A percentile compares a stretch with the other conserved stretches of the same genome.
Evolutionary conservation across 1,140 invertebrate genomes (phyloP).

Genomic region (Armadillidium nasatum): DNA sequence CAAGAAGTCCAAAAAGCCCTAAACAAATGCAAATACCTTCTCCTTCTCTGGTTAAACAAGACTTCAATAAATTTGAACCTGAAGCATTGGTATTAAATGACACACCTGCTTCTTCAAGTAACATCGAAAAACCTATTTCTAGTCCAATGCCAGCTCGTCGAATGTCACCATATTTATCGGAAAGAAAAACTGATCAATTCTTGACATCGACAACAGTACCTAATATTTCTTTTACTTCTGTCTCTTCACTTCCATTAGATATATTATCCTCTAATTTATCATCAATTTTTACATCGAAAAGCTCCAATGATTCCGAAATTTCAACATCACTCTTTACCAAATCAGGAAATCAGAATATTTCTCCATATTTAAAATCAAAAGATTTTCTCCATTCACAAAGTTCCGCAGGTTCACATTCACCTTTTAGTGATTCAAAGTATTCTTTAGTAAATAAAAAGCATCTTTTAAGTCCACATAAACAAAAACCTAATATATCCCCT

Average conservation of each 20-base stretch:
- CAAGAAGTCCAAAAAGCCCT: constrained; percentile 59
- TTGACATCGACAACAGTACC: constrained; percentile 30
- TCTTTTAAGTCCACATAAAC: constrained; percentile 17
- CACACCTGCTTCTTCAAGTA: constrained; percentile 59
- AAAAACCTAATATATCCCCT: constrained; percentile 21
- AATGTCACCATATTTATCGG: constrained; percentile 33
- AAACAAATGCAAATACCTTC: constrained; percentile 63
- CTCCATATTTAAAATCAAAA: not conserved
- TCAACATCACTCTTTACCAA: not conserved
- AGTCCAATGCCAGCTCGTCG: constrained; percentile 45
- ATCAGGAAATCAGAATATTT: too few relatives aligned
- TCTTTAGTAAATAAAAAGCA: not conserved
- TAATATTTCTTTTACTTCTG: constrained; percentile 26
- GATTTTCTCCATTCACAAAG: not conserved
- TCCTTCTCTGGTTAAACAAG: constrained; percentile 66
- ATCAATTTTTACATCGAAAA: not conserved
- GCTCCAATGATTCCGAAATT: not conserved
- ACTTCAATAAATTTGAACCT: constrained; percentile 71
- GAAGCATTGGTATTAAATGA: constrained; percentile 78
- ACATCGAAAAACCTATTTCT: constrained; percentile 73
- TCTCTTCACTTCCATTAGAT: constrained; percentile 27
- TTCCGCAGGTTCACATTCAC: not conserved
- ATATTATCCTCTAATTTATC: not conserved
- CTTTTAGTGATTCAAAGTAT: not conserved
- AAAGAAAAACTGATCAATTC: constrained; percentile 46